These are phyloP conservation scores for Ooceraea biroi DNA, from an alignment of 1,140 invertebrate genomes.

Conservation along the genomic window DNA sequence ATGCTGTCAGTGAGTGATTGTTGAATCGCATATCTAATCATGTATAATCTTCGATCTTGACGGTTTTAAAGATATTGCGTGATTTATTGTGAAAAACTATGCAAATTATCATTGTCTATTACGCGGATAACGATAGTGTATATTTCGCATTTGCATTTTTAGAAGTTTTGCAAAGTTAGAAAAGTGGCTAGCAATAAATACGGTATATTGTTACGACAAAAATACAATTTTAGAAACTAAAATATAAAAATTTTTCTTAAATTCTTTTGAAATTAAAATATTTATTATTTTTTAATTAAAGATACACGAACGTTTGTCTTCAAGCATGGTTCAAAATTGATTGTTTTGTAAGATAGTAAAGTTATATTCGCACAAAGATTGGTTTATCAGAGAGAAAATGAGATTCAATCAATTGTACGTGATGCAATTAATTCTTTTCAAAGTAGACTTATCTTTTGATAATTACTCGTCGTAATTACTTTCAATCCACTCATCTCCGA, in stretches of 20 bases:
- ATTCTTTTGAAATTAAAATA: background rate
- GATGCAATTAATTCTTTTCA: conserved; percentile 8
- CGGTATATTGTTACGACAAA: background rate
- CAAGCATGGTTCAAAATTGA: background rate
- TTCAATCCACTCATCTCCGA: conserved; percentile 23
- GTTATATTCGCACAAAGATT: background rate
- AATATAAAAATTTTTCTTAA: background rate
- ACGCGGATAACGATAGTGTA: background rate
- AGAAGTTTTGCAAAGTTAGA: background rate
- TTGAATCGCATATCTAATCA: conserved; percentile 26
- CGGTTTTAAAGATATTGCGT: background rate
- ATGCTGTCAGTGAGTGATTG: background rate
- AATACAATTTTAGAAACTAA: background rate
- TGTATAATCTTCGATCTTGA: conserved; percentile 23
- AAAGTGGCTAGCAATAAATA: background rate
- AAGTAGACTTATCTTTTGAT: background rate
- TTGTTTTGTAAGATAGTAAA: background rate
- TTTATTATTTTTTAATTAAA: background rate
- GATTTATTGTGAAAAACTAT: background rate
- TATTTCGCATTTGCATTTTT: conserved; percentile 14
- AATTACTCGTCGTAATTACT: conserved; percentile 42
- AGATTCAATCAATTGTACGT: conserved; percentile 1
- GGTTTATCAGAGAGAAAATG: conserved; percentile 1
- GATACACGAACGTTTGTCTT: background rate
- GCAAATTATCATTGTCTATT: background rate